phyloP scores from a whole-genome alignment of 2,113 vertebrate genomes.

The Caranx melampygus region DNA sequence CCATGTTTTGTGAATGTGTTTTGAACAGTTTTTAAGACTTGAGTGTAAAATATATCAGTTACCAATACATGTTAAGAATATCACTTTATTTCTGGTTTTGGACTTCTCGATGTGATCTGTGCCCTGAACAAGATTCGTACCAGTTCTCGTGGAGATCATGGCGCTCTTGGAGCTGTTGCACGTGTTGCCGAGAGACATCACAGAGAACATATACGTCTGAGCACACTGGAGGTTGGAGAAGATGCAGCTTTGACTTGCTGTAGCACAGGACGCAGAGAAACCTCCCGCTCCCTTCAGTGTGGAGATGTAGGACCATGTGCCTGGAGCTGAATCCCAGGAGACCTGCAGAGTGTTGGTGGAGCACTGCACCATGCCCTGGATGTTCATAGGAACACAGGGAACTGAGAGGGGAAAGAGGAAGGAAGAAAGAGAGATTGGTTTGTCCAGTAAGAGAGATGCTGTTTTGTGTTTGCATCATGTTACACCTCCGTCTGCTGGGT shows the following conservation, averaged over 20 bases:
- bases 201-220: constrained; percentile 70
- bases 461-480: background rate
- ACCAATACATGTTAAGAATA: no score
- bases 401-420: constrained; percentile 57
- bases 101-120: no score
- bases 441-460: background rate
- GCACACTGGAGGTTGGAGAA: constrained; percentile 78
- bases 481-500: background rate
- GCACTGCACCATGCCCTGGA: constrained; percentile 67
- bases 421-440: background rate
- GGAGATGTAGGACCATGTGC: constrained; percentile 71
- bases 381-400: constrained; percentile 76
- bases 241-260: constrained; percentile 47
- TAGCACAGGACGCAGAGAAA: constrained; percentile 44
- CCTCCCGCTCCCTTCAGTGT: constrained; percentile 44
- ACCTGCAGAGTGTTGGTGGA: constrained; percentile 69
- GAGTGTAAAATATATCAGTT: no score
- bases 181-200: constrained; percentile 55
- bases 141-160: constrained; percentile 63
- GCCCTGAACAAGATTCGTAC: constrained; percentile 43
- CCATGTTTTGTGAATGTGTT: no score
- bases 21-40: no score
- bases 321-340: constrained; percentile 71
- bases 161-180: constrained; percentile 75
- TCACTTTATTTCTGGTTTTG: no score